A percentile compares a stretch with the other conserved stretches of the same genome.
Conservation (phyloP, 1,140 invertebrate genomes). For the Hypsibius dujardini region DNA sequence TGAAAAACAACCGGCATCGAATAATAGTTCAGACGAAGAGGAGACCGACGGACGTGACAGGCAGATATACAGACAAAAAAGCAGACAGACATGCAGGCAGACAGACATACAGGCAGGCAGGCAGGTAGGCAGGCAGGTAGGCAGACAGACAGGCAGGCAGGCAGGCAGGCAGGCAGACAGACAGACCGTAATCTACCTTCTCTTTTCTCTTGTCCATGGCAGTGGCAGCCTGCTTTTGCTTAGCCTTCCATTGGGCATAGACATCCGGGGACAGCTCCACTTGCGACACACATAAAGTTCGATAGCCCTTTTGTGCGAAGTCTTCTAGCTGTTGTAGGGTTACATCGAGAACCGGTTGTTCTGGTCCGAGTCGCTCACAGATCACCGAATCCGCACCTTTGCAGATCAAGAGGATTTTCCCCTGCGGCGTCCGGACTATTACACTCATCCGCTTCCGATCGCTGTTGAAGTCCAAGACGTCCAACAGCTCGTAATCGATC, state of each 20-base stretch:
- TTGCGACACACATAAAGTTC: conserved; percentile 70
- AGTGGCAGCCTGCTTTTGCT: conserved; percentile 52
- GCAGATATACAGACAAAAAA: neutral
- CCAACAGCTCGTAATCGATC: conserved; percentile 59
- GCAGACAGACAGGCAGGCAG: no score
- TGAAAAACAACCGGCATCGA: conserved; percentile 8
- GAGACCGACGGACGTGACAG: no score
- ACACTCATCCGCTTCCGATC: conserved; percentile 88
- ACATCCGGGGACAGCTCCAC: conserved; percentile 35
- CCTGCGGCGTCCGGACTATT: conserved; percentile 55
- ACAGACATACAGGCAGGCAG: no score
- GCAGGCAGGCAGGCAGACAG: neutral
- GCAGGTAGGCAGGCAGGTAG: no score
- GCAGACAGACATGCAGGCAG: neutral
- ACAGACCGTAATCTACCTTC: no score
- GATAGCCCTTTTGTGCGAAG: conserved; percentile 64
- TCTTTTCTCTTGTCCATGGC: conserved; percentile 27
- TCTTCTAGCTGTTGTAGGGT: conserved; percentile 59
- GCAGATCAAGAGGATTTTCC: conserved; percentile 64
- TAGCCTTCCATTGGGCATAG: conserved; percentile 57
- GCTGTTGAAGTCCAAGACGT: conserved; percentile 82
- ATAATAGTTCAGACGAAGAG: neutral
- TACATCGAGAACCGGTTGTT: conserved; percentile 11
- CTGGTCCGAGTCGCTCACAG: conserved; percentile 34
- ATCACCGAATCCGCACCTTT: conserved; percentile 73